Evolutionary conservation across 2,888 invertebrate genomes (phyloP).

Genomic region (Lumbricus terrestris): DNA sequence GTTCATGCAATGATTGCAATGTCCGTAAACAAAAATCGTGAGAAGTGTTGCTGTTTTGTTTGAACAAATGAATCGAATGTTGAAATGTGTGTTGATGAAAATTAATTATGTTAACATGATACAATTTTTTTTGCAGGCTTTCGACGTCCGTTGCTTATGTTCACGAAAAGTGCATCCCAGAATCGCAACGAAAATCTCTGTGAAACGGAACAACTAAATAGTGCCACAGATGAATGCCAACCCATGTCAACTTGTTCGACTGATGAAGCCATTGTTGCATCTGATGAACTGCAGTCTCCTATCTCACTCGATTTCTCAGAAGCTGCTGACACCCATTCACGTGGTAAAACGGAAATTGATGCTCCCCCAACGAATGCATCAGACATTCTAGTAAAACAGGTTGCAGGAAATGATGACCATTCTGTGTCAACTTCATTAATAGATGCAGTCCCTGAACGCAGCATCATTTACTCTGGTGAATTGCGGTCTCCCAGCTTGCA

Average conservation of each 20-base stretch:
- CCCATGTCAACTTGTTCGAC: background rate
- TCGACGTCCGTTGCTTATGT: slow-evolving; percentile 51
- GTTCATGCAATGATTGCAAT: background rate
- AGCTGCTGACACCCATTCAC: too few relatives aligned
- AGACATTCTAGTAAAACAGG: too few relatives aligned
- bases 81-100: too few relatives aligned
- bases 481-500: too few relatives aligned
- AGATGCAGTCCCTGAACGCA: too few relatives aligned
- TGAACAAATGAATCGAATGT: too few relatives aligned
- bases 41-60: background rate
- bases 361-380: too few relatives aligned
- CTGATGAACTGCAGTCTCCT: background rate
- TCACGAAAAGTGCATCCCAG: slow-evolving; percentile 45
- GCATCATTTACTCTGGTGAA: too few relatives aligned
- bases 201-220: background rate
- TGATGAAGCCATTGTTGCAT: background rate
- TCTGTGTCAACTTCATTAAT: too few relatives aligned
- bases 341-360: too few relatives aligned
- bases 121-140: slow-evolving; percentile 47
- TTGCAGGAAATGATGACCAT: too few relatives aligned
- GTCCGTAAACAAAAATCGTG: background rate
- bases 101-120: background rate
- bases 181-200: background rate
- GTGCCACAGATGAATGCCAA: background rate
- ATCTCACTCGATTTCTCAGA: too few relatives aligned